phyloP scores from a whole-genome alignment of 2,888 invertebrate species.

The Aleiodes leptofemur region DNA sequence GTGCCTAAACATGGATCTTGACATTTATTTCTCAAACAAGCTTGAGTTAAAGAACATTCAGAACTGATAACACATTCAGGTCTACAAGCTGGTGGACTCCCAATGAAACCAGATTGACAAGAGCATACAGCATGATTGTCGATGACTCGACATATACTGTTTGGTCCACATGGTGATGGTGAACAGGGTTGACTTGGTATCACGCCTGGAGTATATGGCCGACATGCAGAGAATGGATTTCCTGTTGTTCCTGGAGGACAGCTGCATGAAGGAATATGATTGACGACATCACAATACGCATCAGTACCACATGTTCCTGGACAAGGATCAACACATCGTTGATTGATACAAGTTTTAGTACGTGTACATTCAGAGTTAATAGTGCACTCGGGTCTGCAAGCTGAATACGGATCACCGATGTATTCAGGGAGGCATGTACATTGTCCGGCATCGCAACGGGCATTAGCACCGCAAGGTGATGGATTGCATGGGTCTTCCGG shows the following conservation, averaged over 20 bases:
- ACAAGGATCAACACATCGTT: slow-evolving; percentile 85
- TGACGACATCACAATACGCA: slow-evolving; percentile 84
- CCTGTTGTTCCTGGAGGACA: slow-evolving; percentile 83
- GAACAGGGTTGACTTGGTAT: slow-evolving; percentile 77
- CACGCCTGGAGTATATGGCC: slow-evolving; percentile 72
- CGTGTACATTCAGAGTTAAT: slow-evolving; percentile 84
- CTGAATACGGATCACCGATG: slow-evolving; percentile 83
- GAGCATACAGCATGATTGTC: slow-evolving; percentile 84
- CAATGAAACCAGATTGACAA: slow-evolving; percentile 83
- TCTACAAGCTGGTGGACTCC: slow-evolving; percentile 86
- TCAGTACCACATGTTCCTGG: slow-evolving; percentile 85
- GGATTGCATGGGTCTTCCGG: slow-evolving; percentile 81
- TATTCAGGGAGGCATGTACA: slow-evolving; percentile 85
- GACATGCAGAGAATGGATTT: slow-evolving; percentile 83
- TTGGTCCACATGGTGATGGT: slow-evolving; percentile 88
- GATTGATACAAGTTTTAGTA: slow-evolving; percentile 82
- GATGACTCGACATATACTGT: slow-evolving; percentile 83
- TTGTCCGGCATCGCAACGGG: slow-evolving; percentile 72
- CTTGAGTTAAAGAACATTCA: slow-evolving; percentile 85
- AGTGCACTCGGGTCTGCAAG: slow-evolving; percentile 85
- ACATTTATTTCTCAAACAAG: slow-evolving; percentile 87
- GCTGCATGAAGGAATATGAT: slow-evolving; percentile 85
- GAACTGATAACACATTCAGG: slow-evolving; percentile 89
- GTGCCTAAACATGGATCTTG: slow-evolving; percentile 87
- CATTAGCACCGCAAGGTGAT: slow-evolving; percentile 83